These are phyloP conservation scores for Scaptomyza pallida DNA, from an alignment of 1,140 invertebrate species.

Conservation along the genomic window DNA sequence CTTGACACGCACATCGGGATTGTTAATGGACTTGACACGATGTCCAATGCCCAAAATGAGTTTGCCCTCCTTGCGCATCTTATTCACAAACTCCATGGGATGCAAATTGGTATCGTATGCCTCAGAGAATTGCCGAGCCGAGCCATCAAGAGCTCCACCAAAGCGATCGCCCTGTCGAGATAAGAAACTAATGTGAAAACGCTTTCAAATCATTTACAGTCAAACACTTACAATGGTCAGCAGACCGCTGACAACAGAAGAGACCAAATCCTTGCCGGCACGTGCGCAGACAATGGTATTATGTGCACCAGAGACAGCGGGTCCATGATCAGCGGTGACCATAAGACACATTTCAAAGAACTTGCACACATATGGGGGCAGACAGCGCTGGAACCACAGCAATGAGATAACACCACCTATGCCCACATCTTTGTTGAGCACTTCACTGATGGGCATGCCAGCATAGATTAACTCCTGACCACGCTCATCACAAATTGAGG, in stretches of 20 bases:
- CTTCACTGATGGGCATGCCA: slow-evolving; percentile 99
- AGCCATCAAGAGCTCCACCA: slow-evolving; percentile 98
- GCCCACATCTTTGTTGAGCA: slow-evolving; percentile 94
- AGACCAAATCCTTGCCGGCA: slow-evolving; percentile 99
- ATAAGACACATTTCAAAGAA: slow-evolving; percentile 99
- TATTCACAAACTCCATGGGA: slow-evolving; percentile 99
- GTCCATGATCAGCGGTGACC: slow-evolving; percentile 99
- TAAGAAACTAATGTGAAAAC: background rate
- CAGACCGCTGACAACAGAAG: slow-evolving; percentile 97
- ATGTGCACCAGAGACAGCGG: slow-evolving; percentile 99
- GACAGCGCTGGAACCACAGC: slow-evolving; percentile 98
- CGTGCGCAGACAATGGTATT: slow-evolving; percentile 99
- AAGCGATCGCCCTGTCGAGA: slow-evolving; percentile 95
- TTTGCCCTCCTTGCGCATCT: slow-evolving; percentile 97
- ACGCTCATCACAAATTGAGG: slow-evolving; percentile 99
- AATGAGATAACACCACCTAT: slow-evolving; percentile 98
- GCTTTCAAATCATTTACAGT: background rate
- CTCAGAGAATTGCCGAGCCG: slow-evolving; percentile 97
- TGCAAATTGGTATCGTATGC: slow-evolving; percentile 96
- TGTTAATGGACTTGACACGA: slow-evolving; percentile 99
- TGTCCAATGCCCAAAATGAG: slow-evolving; percentile 99
- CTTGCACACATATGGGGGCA: slow-evolving; percentile 97
- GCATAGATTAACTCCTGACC: slow-evolving; percentile 99
- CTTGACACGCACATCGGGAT: slow-evolving; percentile 98
- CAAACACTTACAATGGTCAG: slow-evolving; percentile 95